Percentiles rank a stretch among this genome's conserved stretches.
These are phyloP conservation scores for Eidolon helvum DNA, from an alignment of 2,113 vertebrate species.

Conservation along the genomic window DNA sequence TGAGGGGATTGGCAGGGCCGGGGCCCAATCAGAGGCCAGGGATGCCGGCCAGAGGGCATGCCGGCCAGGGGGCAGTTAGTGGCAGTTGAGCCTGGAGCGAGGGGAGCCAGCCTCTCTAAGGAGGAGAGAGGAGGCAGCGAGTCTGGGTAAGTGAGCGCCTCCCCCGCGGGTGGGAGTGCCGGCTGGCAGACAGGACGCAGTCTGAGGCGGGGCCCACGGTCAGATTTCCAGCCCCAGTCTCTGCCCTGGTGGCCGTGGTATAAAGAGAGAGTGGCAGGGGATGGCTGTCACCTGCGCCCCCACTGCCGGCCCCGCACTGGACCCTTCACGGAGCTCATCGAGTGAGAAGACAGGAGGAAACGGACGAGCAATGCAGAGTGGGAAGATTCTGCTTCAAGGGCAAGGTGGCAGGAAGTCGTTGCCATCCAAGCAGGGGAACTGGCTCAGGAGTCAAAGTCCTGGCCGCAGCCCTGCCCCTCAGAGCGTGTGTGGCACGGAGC, in stretches of 20 bases:
- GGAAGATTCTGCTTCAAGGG: neutral
- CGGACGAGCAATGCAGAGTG: rapidly evolving
- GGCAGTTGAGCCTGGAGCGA: neutral
- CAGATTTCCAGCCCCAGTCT: neutral
- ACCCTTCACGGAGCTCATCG: neutral
- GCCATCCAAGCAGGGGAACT: neutral
- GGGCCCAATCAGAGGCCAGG: conserved; percentile 4
- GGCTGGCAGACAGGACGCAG: rapidly evolving
- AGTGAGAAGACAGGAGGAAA: neutral
- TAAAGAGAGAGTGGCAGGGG: neutral
- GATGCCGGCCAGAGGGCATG: neutral
- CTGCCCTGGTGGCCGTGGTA: rapidly evolving
- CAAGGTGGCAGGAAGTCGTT: rapidly evolving
- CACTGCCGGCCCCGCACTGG: rapidly evolving
- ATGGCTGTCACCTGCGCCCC: rapidly evolving
- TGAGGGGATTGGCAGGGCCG: neutral
- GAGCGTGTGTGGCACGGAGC: rapidly evolving
- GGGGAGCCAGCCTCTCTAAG: neutral
- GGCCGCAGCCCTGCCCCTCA: neutral
- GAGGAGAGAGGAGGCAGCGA: neutral
- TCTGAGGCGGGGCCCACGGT: too few relatives aligned
- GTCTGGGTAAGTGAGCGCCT: neutral
- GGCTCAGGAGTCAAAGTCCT: too few relatives aligned
- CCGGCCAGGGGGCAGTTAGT: neutral
- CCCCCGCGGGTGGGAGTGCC: rapidly evolving